A percentile compares a stretch with the other conserved stretches of the same genome.
These are phyloP conservation scores for Belonocnema kinseyi DNA, from an alignment of 1,140 invertebrate species.

Conservation along the genomic window DNA sequence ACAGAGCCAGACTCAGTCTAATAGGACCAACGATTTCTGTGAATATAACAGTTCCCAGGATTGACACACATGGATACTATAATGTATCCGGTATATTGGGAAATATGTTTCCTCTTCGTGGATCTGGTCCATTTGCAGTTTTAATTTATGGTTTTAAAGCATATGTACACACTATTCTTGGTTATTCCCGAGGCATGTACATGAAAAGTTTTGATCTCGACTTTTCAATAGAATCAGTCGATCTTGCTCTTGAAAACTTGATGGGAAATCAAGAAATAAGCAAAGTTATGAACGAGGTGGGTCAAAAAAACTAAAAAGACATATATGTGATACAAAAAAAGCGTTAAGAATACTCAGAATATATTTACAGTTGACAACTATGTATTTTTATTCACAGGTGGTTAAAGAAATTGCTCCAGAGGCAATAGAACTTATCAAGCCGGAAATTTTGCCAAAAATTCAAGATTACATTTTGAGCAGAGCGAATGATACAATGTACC, in stretches of 20 bases:
- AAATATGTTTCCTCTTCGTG: conserved; percentile 55
- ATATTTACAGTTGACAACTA: not conserved
- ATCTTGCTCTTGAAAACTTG: conserved; percentile 65
- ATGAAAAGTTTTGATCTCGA: conserved; percentile 70
- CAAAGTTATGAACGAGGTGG: conserved; percentile 65
- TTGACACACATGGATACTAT: conserved; percentile 62
- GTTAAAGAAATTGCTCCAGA: conserved; percentile 65
- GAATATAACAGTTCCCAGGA: conserved; percentile 64
- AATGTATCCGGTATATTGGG: conserved; percentile 67
- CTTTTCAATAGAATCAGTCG: conserved; percentile 59
- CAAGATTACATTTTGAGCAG: conserved; percentile 60
- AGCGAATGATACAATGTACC: conserved; percentile 69
- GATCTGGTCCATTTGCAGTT: conserved; percentile 60
- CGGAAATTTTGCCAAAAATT: conserved; percentile 67
- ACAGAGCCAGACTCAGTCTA: conserved; percentile 66
- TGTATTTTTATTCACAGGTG: conserved; percentile 56
- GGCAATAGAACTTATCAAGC: conserved; percentile 67
- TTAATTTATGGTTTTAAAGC: conserved; percentile 60
- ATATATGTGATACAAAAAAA: too few species aligned
- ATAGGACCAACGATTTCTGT: conserved; percentile 66
- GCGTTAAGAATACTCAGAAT: not conserved
- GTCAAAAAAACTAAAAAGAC: conserved; percentile 5
- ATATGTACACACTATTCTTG: conserved; percentile 66
- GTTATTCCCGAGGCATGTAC: conserved; percentile 68
- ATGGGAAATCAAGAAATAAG: conserved; percentile 63